Evolutionary conservation across 92 coral and sea anemone species (phyloP).

Genomic region (Phenganax marumi): DNA sequence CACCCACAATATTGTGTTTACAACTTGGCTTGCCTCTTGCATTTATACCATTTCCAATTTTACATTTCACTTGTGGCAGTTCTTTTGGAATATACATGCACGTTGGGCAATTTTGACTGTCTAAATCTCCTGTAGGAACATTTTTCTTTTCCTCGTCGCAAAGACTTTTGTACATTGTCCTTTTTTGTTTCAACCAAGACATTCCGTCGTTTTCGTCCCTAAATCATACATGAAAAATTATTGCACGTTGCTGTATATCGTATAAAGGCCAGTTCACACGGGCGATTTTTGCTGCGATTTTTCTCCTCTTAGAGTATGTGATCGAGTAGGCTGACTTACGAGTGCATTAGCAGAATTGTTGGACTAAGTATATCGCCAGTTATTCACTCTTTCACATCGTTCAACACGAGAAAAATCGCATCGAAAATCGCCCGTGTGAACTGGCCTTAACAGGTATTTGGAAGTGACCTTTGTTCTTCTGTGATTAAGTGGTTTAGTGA

Average conservation of each 20-base stretch:
- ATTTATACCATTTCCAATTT: background rate
- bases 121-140: background rate
- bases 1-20: background rate
- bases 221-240: background rate
- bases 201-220: background rate
- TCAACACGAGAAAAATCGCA: no score
- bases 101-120: background rate
- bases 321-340: no score
- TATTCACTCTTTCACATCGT: no score
- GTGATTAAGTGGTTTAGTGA: no score
- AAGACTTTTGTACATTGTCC: background rate
- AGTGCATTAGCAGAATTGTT: no score
- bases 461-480: background rate
- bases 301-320: no score
- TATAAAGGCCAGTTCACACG: no score
- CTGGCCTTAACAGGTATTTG: background rate
- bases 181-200: background rate
- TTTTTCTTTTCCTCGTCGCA: background rate
- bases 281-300: no score
- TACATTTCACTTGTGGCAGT: slow-evolving; percentile 19
- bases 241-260: background rate
- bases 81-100: background rate
- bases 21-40: background rate
- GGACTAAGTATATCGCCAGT: no score
- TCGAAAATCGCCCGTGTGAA: no score